Conservation (phyloP, 2,888 invertebrate species). For the Willowsia nigromaculata region DNA sequence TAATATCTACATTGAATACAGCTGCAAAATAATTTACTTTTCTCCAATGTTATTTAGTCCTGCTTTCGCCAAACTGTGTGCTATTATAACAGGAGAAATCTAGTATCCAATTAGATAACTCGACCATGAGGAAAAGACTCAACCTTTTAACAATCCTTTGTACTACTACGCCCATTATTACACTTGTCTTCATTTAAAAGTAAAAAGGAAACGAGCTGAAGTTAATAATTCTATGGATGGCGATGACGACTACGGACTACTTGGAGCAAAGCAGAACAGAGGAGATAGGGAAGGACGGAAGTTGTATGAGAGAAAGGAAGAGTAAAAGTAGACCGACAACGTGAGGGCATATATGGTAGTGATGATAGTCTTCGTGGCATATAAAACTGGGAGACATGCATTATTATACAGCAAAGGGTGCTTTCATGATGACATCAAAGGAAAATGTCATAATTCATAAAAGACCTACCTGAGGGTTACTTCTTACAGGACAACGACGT, state of each 20-base stretch:
- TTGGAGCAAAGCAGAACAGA: not conserved
- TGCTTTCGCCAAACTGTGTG: too few species aligned
- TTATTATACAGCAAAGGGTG: conserved; percentile 7
- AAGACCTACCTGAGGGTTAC: conserved; percentile 66
- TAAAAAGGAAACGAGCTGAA: conserved; percentile 46
- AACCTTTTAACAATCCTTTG: conserved; percentile 48
- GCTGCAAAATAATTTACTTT: not conserved
- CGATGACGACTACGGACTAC: not conserved
- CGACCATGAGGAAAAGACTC: conserved; percentile 39
- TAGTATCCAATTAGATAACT: conserved; percentile 44
- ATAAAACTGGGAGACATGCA: not conserved
- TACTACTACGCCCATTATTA: conserved; percentile 30
- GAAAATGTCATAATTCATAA: conserved; percentile 70
- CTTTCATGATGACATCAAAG: conserved; percentile 66
- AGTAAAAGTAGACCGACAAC: conserved; percentile 36
- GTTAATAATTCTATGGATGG: conserved; percentile 44
- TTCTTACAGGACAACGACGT: not conserved
- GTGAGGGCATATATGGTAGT: not conserved
- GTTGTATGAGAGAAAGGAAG: not conserved
- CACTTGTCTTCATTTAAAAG: conserved; percentile 46
- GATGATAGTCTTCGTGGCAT: conserved; percentile 11
- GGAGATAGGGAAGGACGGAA: conserved; percentile 14
- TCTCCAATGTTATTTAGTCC: not conserved
- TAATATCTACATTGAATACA: not conserved
- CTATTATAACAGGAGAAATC: conserved; percentile 8